A percentile compares a stretch with the other conserved stretches of the same genome.
These are phyloP conservation scores for Antechinus flavipes DNA, from an alignment of 2,113 vertebrate genomes.

Conservation along the genomic window DNA sequence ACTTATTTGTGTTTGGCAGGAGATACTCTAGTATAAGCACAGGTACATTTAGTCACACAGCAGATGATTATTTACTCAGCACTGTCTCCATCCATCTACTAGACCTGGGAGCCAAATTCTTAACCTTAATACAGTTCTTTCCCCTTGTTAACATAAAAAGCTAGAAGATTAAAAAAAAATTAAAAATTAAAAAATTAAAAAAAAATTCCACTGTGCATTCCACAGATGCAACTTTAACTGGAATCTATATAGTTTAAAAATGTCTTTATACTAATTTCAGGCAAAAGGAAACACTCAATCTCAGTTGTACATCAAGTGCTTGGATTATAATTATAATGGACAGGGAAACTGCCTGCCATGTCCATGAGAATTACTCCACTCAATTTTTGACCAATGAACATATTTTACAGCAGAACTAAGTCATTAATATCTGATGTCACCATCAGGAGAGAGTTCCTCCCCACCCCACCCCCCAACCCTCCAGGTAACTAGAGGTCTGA, in stretches of 20 bases:
- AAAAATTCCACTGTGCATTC: no score
- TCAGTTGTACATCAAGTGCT: background rate
- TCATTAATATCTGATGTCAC: conserved; percentile 15
- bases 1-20: conserved; percentile 47
- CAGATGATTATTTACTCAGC: conserved; percentile 9
- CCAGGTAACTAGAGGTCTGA: background rate
- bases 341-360: background rate
- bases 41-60: conserved; percentile 30
- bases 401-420: conserved; percentile 18
- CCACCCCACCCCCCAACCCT: background rate
- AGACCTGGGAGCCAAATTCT: background rate
- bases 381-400: background rate
- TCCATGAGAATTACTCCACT: conserved; percentile 8
- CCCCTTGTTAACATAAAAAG: background rate
- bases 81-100: background rate
- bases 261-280: background rate
- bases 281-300: background rate
- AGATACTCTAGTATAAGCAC: background rate
- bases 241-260: background rate
- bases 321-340: background rate
- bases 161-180: background rate
- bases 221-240: background rate
- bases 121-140: background rate
- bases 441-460: background rate
- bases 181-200: no score